Percentiles rank a stretch among this genome's conserved stretches.
These are phyloP conservation scores for Falco novaeseelandiae DNA, from an alignment of 2,797 vertebrate species.

Conservation along the genomic window DNA sequence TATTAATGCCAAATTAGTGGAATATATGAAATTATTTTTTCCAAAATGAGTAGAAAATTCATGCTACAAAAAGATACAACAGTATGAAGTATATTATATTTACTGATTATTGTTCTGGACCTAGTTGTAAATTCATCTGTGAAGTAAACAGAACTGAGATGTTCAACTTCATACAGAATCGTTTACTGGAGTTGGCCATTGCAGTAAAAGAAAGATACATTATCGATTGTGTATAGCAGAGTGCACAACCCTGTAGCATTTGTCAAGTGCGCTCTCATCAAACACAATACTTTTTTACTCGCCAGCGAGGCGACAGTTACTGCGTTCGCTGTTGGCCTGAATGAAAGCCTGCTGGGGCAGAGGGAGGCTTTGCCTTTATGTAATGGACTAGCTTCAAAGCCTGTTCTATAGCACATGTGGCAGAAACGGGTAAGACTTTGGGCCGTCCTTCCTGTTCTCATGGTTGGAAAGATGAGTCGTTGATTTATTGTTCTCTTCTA, in stretches of 20 bases:
- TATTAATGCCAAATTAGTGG: slow-evolving; percentile 8
- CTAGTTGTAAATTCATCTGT: not conserved
- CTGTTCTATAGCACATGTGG: not conserved
- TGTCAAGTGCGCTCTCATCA: not conserved
- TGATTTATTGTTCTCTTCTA: not conserved
- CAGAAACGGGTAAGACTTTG: not conserved
- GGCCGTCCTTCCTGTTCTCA: no score
- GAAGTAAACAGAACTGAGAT: not conserved
- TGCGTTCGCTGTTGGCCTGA: not conserved
- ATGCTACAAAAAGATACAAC: not conserved
- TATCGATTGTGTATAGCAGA: not conserved
- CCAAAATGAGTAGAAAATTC: not conserved
- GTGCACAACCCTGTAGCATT: not conserved
- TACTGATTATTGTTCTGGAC: not conserved
- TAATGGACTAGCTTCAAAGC: not conserved
- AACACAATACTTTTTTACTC: not conserved
- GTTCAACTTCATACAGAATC: not conserved
- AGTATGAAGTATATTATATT: not conserved
- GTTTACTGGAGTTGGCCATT: not conserved
- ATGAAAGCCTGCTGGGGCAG: not conserved
- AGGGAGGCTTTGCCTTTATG: not conserved
- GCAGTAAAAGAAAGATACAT: not conserved
- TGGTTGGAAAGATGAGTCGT: not conserved
- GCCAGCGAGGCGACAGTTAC: not conserved
- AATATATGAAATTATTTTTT: slow-evolving; percentile 3